Conservation (phyloP, 2,888 invertebrate species). For the Agrotis segetum region DNA sequence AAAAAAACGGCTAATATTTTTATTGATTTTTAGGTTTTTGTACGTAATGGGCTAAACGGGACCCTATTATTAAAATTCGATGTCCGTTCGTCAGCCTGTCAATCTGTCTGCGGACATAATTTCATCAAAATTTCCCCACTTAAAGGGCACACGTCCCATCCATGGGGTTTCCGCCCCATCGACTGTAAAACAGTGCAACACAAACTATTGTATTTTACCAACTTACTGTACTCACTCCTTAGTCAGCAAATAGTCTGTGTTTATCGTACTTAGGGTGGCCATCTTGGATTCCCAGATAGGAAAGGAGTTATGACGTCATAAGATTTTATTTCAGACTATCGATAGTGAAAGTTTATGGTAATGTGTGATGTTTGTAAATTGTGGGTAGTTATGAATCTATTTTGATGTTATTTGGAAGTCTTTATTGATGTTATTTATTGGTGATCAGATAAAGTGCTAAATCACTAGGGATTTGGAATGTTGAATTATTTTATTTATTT, state of each 20-base stretch:
- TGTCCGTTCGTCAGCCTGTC: too few species aligned
- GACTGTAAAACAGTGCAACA: conserved; percentile 58
- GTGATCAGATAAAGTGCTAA: conserved; percentile 7
- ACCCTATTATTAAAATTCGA: too few species aligned
- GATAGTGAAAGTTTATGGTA: conserved; percentile 50
- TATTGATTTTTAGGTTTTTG: too few species aligned
- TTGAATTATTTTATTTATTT: background rate
- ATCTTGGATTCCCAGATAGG: conserved; percentile 41
- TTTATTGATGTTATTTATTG: conserved; percentile 4
- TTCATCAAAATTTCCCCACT: background rate
- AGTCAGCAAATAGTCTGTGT: conserved; percentile 72
- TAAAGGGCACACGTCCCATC: conserved; percentile 6
- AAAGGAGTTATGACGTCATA: conserved; percentile 52
- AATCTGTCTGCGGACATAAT: background rate
- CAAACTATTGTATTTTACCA: conserved; percentile 68
- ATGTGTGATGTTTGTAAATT: conserved; percentile 36
- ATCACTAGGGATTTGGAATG: too few species aligned
- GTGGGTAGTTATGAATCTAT: conserved; percentile 16
- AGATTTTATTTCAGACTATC: conserved; percentile 50
- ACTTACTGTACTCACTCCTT: conserved; percentile 66
- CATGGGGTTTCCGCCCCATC: conserved; percentile 41
- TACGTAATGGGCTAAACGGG: too few species aligned
- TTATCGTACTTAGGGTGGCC: conserved; percentile 68
- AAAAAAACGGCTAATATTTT: too few species aligned
- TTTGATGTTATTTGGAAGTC: conserved; percentile 17